phyloP scores from a whole-genome alignment of 2,797 vertebrate species.

The Vultur gryphus region DNA sequence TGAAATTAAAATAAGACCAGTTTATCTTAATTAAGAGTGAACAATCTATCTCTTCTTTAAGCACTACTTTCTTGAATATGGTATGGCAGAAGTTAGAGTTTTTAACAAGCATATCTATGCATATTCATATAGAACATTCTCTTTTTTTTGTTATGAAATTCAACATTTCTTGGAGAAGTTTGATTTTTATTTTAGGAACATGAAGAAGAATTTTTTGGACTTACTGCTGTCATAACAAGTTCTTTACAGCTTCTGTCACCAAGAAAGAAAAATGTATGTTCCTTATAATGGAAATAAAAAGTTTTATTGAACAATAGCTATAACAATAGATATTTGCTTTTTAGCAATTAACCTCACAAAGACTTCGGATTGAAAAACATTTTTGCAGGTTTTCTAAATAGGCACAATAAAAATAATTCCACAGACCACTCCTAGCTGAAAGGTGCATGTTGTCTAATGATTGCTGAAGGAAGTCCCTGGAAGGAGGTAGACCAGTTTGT shows the following conservation, averaged over 20 bases:
- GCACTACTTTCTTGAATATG: not conserved
- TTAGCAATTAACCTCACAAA: not conserved
- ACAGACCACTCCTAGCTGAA: not conserved
- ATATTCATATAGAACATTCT: not conserved
- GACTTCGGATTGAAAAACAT: not conserved
- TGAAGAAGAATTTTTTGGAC: not conserved
- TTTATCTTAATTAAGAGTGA: not conserved
- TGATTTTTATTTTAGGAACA: not conserved
- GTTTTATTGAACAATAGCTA: not conserved
- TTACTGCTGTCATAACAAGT: not conserved
- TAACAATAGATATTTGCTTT: not conserved
- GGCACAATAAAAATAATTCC: not conserved
- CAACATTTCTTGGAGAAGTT: not conserved
- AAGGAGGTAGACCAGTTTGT: not conserved
- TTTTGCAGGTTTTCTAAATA: not conserved
- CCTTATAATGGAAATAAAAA: not conserved
- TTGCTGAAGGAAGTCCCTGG: not conserved
- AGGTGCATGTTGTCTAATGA: not conserved
- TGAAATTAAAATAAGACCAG: not conserved
- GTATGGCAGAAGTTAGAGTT: not conserved
- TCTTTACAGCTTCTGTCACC: slow-evolving; percentile 12
- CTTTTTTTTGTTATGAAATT: not conserved
- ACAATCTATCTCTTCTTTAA: not conserved
- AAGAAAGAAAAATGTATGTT: not conserved
- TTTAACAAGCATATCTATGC: not conserved